Base-by-base conservation (phyloP, 2,797 vertebrate species). In the Rhinogobio ventralis region DNA sequence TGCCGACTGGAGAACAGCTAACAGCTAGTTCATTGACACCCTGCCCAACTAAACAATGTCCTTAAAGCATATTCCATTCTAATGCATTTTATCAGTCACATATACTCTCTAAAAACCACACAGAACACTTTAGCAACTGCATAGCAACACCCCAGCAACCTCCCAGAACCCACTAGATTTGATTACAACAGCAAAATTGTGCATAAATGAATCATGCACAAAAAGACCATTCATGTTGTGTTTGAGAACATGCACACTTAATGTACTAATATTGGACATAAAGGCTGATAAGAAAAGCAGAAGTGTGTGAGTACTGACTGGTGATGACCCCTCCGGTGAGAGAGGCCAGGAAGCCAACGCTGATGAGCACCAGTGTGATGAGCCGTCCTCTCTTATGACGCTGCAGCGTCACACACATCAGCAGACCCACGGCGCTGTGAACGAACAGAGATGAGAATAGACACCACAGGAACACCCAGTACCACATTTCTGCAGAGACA, bases 401-500 rank as follows among this genome's bases (percentile, higher is more conserved):
- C 95, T 98, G 98, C 90, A 99, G 95, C 95, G 97, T 97, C 88
- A 98, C 96, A 89, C 99, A 95, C 97, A 99, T 99, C 91, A 99
- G 93, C 81, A 99, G 95, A 85, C 96, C 98, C 80, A 95, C 95
- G 67, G 96, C 96, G 85, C 97, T 96, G 83, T 99, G 97, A 90
- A 99, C 94, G 84, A 99, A 96, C 90, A 99, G 96, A 79, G 98
- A 99, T 84, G 98, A 99, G 96, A 99, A 99, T 90, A 99, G 97
- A 90, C 96, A 97, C 98, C 98, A 99, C 83, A 99, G 97, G 95
- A 99, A 99, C 92, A 99, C 96, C 97, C 97, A 99, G 95, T 99
- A 99, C 98, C 98, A 99, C 94, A 95, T 95, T 90, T 95, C 94
- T 95, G 91, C 46, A 85, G 14, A 78, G 39, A 62, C 46, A 33